Conservation (phyloP, 2,888 invertebrate species). For the Hemithea aestivaria region DNA sequence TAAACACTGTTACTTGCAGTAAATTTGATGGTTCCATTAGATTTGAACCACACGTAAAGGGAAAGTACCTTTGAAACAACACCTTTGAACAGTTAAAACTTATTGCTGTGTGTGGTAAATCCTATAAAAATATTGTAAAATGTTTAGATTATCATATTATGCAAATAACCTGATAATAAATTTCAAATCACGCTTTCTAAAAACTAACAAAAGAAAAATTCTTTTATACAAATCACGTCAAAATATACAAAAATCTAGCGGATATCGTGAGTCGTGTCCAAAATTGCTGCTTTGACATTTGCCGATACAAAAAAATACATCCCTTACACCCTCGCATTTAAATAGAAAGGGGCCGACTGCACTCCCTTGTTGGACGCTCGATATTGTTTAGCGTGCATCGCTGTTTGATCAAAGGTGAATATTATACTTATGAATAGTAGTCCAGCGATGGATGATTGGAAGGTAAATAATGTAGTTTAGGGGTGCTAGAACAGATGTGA, state of each 20-base stretch:
- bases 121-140: too few relatives aligned
- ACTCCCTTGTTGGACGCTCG: slow-evolving; percentile 12
- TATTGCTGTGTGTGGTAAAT: too few relatives aligned
- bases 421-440: slow-evolving; percentile 9
- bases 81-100: too few relatives aligned
- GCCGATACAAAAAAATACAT: slow-evolving; percentile 19
- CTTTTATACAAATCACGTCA: slow-evolving; percentile 23
- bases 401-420: slow-evolving; percentile 7
- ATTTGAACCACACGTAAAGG: too few relatives aligned
- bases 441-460: slow-evolving; percentile 12
- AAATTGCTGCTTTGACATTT: slow-evolving; percentile 17
- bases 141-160: too few relatives aligned
- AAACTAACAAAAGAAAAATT: slow-evolving; percentile 12
- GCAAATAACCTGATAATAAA: slow-evolving; percentile 1
- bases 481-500: slow-evolving; percentile 52
- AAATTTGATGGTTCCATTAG: neutral
- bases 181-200: slow-evolving; percentile 6
- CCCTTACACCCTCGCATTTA: slow-evolving; percentile 21
- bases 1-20: neutral
- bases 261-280: slow-evolving; percentile 17
- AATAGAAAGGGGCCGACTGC: slow-evolving; percentile 15
- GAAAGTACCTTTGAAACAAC: too few relatives aligned
- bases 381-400: slow-evolving; percentile 13
- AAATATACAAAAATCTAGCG: slow-evolving; percentile 16
- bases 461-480: slow-evolving; percentile 5